Evolutionary conservation across 2,797 vertebrate genomes (phyloP).

Genomic region (Mareca strepera): DNA sequence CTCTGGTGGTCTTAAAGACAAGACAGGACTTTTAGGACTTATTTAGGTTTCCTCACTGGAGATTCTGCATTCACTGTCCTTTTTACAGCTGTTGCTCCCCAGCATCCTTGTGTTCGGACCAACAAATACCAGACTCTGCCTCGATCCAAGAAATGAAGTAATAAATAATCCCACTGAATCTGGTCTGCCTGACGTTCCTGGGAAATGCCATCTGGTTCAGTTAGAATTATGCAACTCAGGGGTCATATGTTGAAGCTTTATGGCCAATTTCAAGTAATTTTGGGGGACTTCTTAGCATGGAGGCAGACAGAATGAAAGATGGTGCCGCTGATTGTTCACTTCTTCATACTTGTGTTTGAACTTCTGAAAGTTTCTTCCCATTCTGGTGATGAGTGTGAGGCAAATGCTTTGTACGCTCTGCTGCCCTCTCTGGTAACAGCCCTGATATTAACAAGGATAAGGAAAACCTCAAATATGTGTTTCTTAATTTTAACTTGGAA

Average conservation of each 20-base stretch:
- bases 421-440: background rate
- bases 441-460: background rate
- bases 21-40: background rate
- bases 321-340: background rate
- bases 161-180: background rate
- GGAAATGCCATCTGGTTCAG: background rate
- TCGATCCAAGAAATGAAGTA: constrained; percentile 1
- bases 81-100: background rate
- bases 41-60: background rate
- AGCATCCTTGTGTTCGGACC: background rate
- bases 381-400: background rate
- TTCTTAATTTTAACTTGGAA: background rate
- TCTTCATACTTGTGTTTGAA: background rate
- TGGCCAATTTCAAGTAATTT: background rate
- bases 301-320: background rate
- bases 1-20: background rate
- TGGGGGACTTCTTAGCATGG: background rate
- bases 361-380: background rate
- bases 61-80: background rate
- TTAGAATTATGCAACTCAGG: background rate
- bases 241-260: background rate
- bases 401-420: background rate
- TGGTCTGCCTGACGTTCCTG: background rate
- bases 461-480: background rate
- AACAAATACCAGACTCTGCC: background rate